These are phyloP conservation scores for Globodera rostochiensis DNA, from an alignment of 1,140 invertebrate genomes.

Conservation along the genomic window DNA sequence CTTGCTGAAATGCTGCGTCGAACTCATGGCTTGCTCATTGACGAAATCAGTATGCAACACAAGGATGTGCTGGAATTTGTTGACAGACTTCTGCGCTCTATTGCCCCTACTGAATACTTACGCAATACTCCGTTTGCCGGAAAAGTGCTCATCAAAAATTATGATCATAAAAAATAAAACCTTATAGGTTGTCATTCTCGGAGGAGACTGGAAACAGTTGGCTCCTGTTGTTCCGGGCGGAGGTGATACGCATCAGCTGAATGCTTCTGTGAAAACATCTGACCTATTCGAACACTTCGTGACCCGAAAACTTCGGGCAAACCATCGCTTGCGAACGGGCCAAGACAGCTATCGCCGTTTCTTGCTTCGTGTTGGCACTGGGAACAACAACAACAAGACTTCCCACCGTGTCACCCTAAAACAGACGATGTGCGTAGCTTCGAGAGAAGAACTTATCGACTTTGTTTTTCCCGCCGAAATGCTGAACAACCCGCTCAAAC, in stretches of 20 bases:
- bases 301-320: neutral
- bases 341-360: neutral
- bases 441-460: neutral
- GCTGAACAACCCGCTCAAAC: neutral
- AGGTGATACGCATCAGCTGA: neutral
- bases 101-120: neutral
- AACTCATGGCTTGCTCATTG: neutral
- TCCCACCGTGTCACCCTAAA: neutral
- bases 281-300: neutral
- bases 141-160: neutral
- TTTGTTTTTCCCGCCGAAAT: neutral
- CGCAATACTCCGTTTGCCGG: neutral
- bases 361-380: neutral
- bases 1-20: neutral
- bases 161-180: neutral
- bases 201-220: neutral
- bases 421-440: neutral
- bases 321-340: neutral
- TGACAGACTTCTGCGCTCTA: neutral
- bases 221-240: neutral
- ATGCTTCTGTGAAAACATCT: neutral
- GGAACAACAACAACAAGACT: neutral
- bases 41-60: conserved; percentile 13
- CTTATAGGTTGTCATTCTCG: neutral
- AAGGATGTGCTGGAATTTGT: neutral